phyloP scores from a whole-genome alignment of 2,113 vertebrate species.

The Gadus macrocephalus region DNA sequence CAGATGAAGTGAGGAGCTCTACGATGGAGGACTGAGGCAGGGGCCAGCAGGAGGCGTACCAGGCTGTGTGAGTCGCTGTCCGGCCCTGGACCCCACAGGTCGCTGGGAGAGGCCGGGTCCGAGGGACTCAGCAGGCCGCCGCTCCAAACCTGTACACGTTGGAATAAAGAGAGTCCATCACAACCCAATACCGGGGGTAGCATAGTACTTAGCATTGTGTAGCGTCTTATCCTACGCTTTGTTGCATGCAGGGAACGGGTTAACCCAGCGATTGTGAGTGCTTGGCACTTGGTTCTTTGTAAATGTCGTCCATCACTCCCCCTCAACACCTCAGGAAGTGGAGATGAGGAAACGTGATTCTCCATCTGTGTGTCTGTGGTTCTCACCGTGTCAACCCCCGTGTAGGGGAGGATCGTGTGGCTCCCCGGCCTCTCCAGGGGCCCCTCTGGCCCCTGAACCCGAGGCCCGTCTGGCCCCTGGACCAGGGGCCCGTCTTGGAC shows the following conservation, averaged over 20 bases:
- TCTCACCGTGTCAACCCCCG: slow-evolving; percentile 54
- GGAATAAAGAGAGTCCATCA: slow-evolving; percentile 16
- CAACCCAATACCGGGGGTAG: slow-evolving; percentile 6
- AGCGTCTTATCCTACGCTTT: no score
- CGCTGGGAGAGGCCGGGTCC: slow-evolving; percentile 16
- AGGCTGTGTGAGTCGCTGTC: slow-evolving; percentile 32
- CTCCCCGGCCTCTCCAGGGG: slow-evolving; percentile 44
- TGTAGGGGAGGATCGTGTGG: slow-evolving; percentile 38
- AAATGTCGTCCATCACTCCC: background rate
- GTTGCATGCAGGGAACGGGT: no score
- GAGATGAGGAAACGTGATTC: background rate
- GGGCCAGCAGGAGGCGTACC: slow-evolving; percentile 21
- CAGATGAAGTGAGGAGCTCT: background rate
- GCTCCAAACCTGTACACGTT: slow-evolving; percentile 42
- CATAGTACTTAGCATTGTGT: no score
- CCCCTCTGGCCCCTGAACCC: slow-evolving; percentile 44
- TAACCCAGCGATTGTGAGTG: no score
- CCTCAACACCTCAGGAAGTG: no score
- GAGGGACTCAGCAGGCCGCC: slow-evolving; percentile 26
- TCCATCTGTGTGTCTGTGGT: background rate
- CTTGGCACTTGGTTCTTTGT: no score
- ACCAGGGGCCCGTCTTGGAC: slow-evolving; percentile 48
- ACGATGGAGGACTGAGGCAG: background rate
- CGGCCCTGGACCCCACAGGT: slow-evolving; percentile 47
- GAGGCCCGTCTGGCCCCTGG: slow-evolving; percentile 20